Conservation (phyloP, 2,797 vertebrate genomes). For the Anniella stebbinsi region DNA sequence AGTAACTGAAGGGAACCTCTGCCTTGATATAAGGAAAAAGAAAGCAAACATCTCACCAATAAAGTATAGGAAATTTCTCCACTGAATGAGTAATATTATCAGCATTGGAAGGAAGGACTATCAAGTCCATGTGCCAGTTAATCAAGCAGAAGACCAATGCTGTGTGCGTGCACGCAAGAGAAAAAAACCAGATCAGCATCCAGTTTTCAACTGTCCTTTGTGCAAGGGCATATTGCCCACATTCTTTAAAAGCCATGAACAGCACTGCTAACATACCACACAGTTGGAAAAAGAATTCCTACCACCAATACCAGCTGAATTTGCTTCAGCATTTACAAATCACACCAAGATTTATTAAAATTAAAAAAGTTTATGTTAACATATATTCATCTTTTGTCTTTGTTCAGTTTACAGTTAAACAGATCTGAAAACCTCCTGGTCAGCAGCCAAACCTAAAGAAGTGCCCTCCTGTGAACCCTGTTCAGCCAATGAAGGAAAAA, state of each 20-base stretch:
- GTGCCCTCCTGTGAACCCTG: constrained; percentile 20
- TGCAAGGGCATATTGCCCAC: not conserved
- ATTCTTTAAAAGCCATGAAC: constrained; percentile 7
- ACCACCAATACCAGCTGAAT: not conserved
- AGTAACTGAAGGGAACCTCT: not conserved
- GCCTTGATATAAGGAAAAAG: not conserved
- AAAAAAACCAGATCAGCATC: constrained; percentile 10
- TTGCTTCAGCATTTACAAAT: not conserved
- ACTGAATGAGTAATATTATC: not conserved
- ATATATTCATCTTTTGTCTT: constrained; percentile 12
- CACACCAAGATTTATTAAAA: not conserved
- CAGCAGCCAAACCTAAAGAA: constrained; percentile 15
- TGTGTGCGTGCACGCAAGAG: not conserved
- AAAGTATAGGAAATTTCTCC: not conserved
- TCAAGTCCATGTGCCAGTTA: not conserved
- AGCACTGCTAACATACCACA: constrained; percentile 17
- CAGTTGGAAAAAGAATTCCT: not conserved
- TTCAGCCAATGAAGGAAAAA: not conserved
- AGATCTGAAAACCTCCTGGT: constrained; percentile 10
- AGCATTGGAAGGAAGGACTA: not conserved
- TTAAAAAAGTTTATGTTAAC: not conserved
- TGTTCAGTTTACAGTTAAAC: constrained; percentile 9
- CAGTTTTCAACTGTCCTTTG: constrained; percentile 2
- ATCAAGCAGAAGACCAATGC: not conserved
- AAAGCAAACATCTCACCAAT: not conserved